Percentiles rank a stretch among this genome's conserved stretches.
phyloP scores from a whole-genome alignment of 1,140 invertebrate genomes.

The Caerostris extrusa region DNA sequence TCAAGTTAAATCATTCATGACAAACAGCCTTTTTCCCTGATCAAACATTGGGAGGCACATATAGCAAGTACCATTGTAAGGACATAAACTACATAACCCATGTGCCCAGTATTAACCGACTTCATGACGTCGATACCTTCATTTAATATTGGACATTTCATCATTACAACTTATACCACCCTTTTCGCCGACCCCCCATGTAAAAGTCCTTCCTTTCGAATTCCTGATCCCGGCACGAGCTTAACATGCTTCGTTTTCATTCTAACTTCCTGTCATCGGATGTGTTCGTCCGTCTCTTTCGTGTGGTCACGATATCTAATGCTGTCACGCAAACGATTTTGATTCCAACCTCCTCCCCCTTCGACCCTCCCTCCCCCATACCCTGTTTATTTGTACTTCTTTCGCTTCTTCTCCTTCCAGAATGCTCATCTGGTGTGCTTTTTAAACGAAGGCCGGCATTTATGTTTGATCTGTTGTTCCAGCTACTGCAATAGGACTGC shows the following conservation, averaged over 20 bases:
- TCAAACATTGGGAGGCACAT: not conserved
- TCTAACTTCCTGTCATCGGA: constrained; percentile 66
- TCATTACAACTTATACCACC: constrained; percentile 4
- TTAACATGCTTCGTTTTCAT: constrained; percentile 12
- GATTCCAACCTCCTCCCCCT: not conserved
- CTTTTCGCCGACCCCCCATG: not conserved
- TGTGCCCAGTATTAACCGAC: constrained; percentile 20
- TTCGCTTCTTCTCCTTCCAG: not conserved
- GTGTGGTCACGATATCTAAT: constrained; percentile 60
- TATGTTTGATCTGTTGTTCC: not conserved
- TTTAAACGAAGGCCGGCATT: not conserved
- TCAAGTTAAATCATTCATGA: constrained; percentile 60
- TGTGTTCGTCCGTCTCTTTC: constrained; percentile 50
- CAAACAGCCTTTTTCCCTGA: constrained; percentile 31
- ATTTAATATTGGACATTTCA: constrained; percentile 37
- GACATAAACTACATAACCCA: constrained; percentile 50
- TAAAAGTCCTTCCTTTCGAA: not conserved
- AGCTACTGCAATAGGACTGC: not conserved
- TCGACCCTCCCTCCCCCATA: not conserved
- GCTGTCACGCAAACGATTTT: constrained; percentile 49
- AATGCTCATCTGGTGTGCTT: constrained; percentile 2
- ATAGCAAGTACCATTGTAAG: constrained; percentile 5
- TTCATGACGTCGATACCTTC: constrained; percentile 39
- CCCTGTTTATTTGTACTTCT: constrained; percentile 31
- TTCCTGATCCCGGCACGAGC: not conserved